These are phyloP conservation scores for Bergia sp. DNA, from an alignment of 92 coral and sea anemone genomes.

Conservation along the genomic window DNA sequence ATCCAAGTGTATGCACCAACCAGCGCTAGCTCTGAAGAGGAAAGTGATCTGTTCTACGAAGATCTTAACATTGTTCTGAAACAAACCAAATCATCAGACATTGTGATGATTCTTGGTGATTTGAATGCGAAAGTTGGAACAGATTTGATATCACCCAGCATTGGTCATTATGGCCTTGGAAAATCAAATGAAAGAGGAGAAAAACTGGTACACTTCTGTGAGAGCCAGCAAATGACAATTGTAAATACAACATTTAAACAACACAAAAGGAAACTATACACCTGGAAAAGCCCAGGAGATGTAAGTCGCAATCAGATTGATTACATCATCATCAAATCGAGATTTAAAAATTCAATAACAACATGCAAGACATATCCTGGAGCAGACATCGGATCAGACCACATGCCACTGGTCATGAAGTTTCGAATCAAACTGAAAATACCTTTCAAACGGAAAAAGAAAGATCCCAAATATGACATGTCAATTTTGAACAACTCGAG, in stretches of 20 bases:
- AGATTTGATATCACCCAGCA: no score
- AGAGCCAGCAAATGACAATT: not conserved
- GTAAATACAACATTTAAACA: not conserved
- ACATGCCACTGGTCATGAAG: not conserved
- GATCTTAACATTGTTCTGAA: no score
- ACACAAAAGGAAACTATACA: not conserved
- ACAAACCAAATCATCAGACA: no score
- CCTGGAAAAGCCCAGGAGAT: constrained; percentile 4
- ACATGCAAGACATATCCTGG: not conserved
- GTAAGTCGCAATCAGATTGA: not conserved
- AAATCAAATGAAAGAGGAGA: not conserved
- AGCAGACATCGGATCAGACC: constrained; percentile 7
- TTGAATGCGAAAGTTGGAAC: no score
- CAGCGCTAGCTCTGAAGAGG: no score
- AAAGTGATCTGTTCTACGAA: no score
- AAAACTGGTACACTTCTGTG: not conserved
- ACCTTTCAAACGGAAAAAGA: not conserved
- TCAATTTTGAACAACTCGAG: not conserved
- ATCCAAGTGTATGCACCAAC: no score
- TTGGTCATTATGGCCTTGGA: no score
- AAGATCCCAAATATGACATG: not conserved
- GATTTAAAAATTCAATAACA: not conserved
- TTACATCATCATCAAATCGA: not conserved
- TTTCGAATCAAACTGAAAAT: constrained; percentile 2
- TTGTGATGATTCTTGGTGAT: no score